Evolutionary conservation across 2,888 invertebrate genomes (phyloP).

Genomic region (Callyntrura sp.): DNA sequence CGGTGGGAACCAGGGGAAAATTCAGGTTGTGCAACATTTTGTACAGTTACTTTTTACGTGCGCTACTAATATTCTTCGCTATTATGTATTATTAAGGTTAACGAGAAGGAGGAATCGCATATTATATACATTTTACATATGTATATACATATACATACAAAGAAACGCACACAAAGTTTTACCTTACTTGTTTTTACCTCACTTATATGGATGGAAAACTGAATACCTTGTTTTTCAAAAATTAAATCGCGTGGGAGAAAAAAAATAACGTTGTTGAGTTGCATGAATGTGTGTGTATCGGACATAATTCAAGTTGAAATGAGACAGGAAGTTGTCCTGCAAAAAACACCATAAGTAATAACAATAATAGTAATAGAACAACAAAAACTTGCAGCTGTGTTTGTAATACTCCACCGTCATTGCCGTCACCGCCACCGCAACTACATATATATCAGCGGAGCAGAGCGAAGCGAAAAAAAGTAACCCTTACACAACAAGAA

Average conservation of each 20-base stretch:
- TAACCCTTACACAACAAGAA: slow-evolving; percentile 63
- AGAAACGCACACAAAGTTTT: too few species aligned
- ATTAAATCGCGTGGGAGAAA: slow-evolving; percentile 67
- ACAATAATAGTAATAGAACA: slow-evolving; percentile 10
- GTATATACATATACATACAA: not conserved
- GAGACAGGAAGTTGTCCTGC: slow-evolving; percentile 75
- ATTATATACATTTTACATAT: not conserved
- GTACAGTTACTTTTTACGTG: slow-evolving; percentile 72
- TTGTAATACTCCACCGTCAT: slow-evolving; percentile 3
- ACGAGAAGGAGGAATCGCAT: slow-evolving; percentile 41
- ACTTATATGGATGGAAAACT: slow-evolving; percentile 41
- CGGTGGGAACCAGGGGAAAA: slow-evolving; percentile 62
- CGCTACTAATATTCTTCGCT: slow-evolving; percentile 50
- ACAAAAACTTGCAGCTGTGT: slow-evolving; percentile 50
- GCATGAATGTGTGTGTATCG: slow-evolving; percentile 36
- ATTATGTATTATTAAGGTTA: slow-evolving; percentile 68
- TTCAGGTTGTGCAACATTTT: slow-evolving; percentile 73
- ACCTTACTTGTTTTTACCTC: not conserved
- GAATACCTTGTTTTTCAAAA: slow-evolving; percentile 20
- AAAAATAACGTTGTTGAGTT: slow-evolving; percentile 38
- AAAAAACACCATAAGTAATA: slow-evolving; percentile 44
- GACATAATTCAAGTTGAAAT: slow-evolving; percentile 68
- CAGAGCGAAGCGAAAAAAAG: too few species aligned
- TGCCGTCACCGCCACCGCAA: not conserved
- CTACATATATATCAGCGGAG: not conserved